These are phyloP conservation scores for Aporophyla nigra DNA, from an alignment of 2,888 invertebrate genomes.

Conservation along the genomic window DNA sequence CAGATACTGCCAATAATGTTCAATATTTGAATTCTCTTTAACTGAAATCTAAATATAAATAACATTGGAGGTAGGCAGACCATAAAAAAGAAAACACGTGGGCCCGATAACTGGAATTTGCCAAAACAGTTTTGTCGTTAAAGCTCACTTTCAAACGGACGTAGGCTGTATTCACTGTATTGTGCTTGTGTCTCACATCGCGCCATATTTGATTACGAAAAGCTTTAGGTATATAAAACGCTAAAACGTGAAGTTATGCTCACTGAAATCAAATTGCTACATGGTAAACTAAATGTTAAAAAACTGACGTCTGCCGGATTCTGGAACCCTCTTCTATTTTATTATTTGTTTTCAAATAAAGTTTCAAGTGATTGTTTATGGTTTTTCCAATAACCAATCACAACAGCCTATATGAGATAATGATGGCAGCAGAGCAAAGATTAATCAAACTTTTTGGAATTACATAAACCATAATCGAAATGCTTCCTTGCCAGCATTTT, in stretches of 20 bases:
- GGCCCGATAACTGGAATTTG: slow-evolving; percentile 58
- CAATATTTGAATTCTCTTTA: slow-evolving; percentile 26
- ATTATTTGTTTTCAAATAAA: slow-evolving; percentile 2
- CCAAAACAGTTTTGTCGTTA: slow-evolving; percentile 61
- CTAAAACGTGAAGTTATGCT: background rate
- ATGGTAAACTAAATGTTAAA: background rate
- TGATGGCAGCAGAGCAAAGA: background rate
- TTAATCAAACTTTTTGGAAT: background rate
- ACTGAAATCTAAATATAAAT: slow-evolving; percentile 50
- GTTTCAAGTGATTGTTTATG: background rate
- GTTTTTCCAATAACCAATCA: background rate
- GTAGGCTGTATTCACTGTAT: slow-evolving; percentile 62
- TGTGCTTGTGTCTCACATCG: slow-evolving; percentile 38
- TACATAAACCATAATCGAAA: background rate
- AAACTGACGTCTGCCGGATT: too few relatives aligned
- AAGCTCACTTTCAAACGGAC: slow-evolving; percentile 51
- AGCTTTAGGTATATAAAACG: slow-evolving; percentile 12
- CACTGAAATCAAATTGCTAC: slow-evolving; percentile 7
- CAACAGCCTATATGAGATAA: background rate
- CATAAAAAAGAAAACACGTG: slow-evolving; percentile 60
- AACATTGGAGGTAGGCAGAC: slow-evolving; percentile 43
- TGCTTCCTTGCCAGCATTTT: background rate
- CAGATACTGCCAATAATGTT: background rate
- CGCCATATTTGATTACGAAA: slow-evolving; percentile 46
- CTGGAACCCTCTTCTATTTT: background rate